phyloP scores from a whole-genome alignment of 2,888 invertebrate species.

The Rhyacophila evoluta region DNA sequence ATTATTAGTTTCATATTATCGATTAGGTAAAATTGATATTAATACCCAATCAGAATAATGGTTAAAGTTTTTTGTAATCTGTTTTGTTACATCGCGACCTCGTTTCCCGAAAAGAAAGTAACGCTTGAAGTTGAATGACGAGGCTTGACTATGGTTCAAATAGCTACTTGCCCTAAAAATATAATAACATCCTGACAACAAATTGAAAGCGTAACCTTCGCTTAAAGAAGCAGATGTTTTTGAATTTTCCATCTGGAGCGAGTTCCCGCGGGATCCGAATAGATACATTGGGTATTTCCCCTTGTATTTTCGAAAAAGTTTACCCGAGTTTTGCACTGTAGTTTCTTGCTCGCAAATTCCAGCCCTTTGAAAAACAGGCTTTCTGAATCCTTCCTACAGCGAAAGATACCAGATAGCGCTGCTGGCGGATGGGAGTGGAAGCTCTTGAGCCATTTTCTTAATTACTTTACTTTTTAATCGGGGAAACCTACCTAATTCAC shows the following conservation, averaged over 20 bases:
- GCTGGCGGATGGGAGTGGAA: not conserved
- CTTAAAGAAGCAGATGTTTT: slow-evolving; percentile 3
- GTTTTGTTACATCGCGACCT: no score
- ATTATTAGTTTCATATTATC: no score
- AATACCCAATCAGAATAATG: no score
- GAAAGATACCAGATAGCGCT: not conserved
- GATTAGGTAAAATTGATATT: no score
- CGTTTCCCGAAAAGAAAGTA: no score
- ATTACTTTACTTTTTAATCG: slow-evolving; percentile 19
- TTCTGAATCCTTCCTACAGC: not conserved
- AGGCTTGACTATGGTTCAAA: no score
- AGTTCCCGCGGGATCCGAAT: not conserved
- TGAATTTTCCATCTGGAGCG: not conserved
- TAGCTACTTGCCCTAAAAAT: not conserved
- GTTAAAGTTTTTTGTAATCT: no score
- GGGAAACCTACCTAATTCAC: not conserved
- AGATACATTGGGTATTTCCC: not conserved
- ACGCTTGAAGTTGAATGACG: no score
- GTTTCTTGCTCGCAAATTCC: not conserved
- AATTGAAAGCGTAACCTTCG: not conserved
- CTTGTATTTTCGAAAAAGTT: not conserved
- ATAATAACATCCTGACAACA: not conserved
- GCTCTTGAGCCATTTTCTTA: slow-evolving; percentile 16
- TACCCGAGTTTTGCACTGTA: not conserved
- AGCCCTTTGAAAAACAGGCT: not conserved